A percentile compares a stretch with the other conserved stretches of the same genome.
Conservation (phyloP, 2,797 vertebrate species). For the Sparus aurata region DNA sequence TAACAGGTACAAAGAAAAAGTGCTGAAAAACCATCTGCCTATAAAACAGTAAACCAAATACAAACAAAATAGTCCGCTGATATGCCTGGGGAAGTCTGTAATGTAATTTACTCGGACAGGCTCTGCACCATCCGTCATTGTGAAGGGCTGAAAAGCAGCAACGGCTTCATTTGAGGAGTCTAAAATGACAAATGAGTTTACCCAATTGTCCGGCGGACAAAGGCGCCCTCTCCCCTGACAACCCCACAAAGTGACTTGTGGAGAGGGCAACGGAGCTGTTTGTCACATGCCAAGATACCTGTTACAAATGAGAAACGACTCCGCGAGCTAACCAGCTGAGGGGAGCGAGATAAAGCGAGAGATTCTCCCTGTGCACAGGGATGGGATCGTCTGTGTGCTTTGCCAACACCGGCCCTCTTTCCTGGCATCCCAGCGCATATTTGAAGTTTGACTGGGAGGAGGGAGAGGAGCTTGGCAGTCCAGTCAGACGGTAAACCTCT, state of each 20-base stretch:
- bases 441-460: slow-evolving; percentile 50
- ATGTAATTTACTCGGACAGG: slow-evolving; percentile 66
- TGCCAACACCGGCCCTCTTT: slow-evolving; percentile 46
- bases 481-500: slow-evolving; percentile 53
- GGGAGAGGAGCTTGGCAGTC: slow-evolving; percentile 49
- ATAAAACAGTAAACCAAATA: background rate
- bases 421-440: slow-evolving; percentile 50
- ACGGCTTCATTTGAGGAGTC: slow-evolving; percentile 73
- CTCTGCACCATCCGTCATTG: slow-evolving; percentile 67
- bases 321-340: slow-evolving; percentile 40
- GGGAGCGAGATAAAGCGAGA: background rate
- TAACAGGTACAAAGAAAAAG: background rate
- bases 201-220: slow-evolving; percentile 79
- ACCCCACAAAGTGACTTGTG: slow-evolving; percentile 68
- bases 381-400: slow-evolving; percentile 17
- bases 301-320: slow-evolving; percentile 72
- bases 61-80: slow-evolving; percentile 6
- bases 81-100: slow-evolving; percentile 19
- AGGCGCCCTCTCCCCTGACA: slow-evolving; percentile 73
- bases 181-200: slow-evolving; percentile 81
- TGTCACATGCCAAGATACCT: slow-evolving; percentile 77
- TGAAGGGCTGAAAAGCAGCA: slow-evolving; percentile 70
- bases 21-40: background rate
- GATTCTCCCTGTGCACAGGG: slow-evolving; percentile 25
- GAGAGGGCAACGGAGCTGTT: slow-evolving; percentile 63